A percentile compares a stretch with the other conserved stretches of the same genome.
Conservation (phyloP, 2,113 vertebrate genomes). For the Zootoca vivipara region DNA sequence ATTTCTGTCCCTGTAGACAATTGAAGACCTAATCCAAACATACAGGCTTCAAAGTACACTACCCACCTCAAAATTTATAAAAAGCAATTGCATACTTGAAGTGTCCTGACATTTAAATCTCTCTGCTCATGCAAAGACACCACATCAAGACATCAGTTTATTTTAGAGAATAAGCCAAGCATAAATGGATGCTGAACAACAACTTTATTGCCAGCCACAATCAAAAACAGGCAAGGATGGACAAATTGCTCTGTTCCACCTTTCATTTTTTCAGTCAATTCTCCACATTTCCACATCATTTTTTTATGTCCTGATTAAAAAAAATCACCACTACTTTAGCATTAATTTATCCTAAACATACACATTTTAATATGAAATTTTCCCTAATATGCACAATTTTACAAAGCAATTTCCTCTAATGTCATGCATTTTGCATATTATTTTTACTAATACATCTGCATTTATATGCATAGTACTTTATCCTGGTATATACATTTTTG, state of each 20-base stretch:
- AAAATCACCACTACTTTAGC: too few species aligned
- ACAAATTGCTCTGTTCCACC: too few species aligned
- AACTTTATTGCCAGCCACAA: not conserved
- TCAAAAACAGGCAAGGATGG: not conserved
- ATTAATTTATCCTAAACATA: too few species aligned
- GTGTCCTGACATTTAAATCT: not conserved
- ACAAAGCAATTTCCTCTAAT: too few species aligned
- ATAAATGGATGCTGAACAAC: not conserved
- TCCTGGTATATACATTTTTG: too few species aligned
- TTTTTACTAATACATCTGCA: too few species aligned
- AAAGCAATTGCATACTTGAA: not conserved
- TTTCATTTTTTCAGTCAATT: too few species aligned
- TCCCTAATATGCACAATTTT: too few species aligned
- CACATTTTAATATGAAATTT: too few species aligned
- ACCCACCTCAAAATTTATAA: too few species aligned
- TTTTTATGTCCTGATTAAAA: not conserved
- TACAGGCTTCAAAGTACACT: not conserved
- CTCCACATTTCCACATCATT: not conserved
- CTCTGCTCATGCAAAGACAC: not conserved
- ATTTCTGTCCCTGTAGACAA: not conserved
- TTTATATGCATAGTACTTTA: too few species aligned
- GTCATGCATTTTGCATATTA: too few species aligned
- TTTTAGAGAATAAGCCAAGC: not conserved
- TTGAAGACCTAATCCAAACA: not conserved
- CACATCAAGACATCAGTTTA: not conserved